Percentiles rank a stretch among this genome's conserved stretches.
These are phyloP conservation scores for Scelioninae gen. 2 DNA, from an alignment of 2,888 invertebrate species.

Conservation along the genomic window DNA sequence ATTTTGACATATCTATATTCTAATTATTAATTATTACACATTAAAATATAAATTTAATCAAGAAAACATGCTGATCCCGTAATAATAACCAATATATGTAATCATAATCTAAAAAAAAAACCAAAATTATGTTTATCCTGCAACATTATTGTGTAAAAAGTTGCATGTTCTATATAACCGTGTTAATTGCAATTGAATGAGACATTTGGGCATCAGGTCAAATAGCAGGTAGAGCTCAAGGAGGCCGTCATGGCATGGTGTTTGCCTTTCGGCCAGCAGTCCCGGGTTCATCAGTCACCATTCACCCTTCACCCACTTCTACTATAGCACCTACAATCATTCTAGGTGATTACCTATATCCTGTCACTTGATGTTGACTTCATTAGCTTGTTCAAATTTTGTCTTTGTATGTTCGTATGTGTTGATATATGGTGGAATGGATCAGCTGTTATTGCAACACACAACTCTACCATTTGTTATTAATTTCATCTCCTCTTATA, in stretches of 20 bases:
- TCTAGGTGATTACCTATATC: slow-evolving; percentile 74
- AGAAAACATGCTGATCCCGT: no score
- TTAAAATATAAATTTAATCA: no score
- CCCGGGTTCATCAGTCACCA: slow-evolving; percentile 73
- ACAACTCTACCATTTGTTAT: no score
- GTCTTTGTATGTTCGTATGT: slow-evolving; percentile 16
- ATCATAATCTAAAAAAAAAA: no score
- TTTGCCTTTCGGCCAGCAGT: slow-evolving; percentile 77
- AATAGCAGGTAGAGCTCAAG: slow-evolving; percentile 81
- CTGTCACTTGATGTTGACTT: slow-evolving; percentile 65
- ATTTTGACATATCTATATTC: no score
- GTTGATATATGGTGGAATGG: neutral
- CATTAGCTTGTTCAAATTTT: slow-evolving; percentile 51
- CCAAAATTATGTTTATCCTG: no score
- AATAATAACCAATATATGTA: no score
- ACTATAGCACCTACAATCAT: slow-evolving; percentile 74
- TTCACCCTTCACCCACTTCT: slow-evolving; percentile 74
- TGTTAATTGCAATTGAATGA: slow-evolving; percentile 56
- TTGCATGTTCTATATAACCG: neutral
- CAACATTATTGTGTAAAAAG: neutral
- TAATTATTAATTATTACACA: no score
- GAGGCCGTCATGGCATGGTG: slow-evolving; percentile 82
- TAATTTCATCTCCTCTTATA: no score
- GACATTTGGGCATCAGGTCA: slow-evolving; percentile 76
- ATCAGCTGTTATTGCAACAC: no score